Conservation (phyloP, 2,888 invertebrate species). For the Lithosia quadra region DNA sequence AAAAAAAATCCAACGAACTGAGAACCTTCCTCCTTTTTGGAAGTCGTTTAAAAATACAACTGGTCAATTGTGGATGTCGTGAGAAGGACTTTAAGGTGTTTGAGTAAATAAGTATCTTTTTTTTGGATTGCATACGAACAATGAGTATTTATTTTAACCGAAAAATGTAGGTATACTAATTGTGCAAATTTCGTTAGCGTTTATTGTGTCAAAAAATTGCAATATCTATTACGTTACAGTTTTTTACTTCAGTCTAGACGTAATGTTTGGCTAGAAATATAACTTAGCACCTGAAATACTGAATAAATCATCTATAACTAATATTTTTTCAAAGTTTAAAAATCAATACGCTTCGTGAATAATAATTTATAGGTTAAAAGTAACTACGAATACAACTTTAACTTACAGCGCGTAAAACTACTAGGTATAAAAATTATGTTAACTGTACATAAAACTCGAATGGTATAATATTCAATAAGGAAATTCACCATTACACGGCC, state of each 20-base stretch:
- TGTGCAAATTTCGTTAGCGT: not conserved
- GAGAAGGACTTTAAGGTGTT: not conserved
- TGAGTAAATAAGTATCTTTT: not conserved
- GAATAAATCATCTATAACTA: not conserved
- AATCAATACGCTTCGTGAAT: not conserved
- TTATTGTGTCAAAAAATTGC: not conserved
- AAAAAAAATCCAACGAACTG: too few species aligned
- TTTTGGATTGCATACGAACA: not conserved
- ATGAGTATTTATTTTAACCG: not conserved
- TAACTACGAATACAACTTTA: not conserved
- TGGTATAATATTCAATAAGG: constrained; percentile 21
- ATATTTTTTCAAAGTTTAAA: not conserved
- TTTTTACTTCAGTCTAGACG: not conserved
- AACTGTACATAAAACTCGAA: constrained; percentile 7
- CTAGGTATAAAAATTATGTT: constrained; percentile 7
- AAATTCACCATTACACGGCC: constrained; percentile 22
- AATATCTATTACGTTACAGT: not conserved
- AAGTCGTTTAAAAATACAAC: too few species aligned
- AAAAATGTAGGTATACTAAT: not conserved
- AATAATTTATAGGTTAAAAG: not conserved
- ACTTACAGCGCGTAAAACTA: constrained; percentile 8
- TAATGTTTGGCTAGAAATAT: not conserved
- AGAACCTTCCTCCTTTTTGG: too few species aligned
- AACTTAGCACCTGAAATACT: not conserved
- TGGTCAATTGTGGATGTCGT: too few species aligned